Evolutionary conservation across 1,140 invertebrate species (phyloP).

Genomic region (Lamellibrachia luymesi): DNA sequence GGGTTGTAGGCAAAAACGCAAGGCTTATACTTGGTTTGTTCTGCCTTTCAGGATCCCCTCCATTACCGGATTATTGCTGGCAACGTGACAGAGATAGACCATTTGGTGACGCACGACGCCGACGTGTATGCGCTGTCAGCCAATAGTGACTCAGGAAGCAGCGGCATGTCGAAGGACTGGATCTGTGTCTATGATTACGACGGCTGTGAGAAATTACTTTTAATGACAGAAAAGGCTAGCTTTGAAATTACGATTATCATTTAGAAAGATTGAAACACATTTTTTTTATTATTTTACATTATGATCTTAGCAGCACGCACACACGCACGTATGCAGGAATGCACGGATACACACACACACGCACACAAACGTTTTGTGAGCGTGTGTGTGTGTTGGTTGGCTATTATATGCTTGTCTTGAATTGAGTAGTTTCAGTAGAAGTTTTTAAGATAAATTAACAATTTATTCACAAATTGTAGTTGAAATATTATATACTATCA

Average conservation of each 20-base stretch:
- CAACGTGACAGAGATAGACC: background rate
- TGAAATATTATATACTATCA: too few species aligned
- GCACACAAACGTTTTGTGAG: too few species aligned
- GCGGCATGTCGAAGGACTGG: background rate
- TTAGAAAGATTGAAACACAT: background rate
- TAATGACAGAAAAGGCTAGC: background rate
- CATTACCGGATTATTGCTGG: background rate
- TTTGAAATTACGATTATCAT: background rate
- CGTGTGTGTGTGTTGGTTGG: too few species aligned
- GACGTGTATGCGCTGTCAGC: background rate
- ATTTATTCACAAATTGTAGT: too few species aligned
- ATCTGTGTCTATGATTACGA: background rate
- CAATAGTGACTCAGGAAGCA: background rate
- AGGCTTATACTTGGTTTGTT: background rate
- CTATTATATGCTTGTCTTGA: too few species aligned
- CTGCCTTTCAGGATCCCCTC: background rate
- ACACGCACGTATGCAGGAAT: background rate
- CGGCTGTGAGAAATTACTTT: background rate
- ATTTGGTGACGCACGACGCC: background rate
- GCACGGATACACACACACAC: too few species aligned
- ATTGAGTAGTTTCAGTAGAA: too few species aligned
- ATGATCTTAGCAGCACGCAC: background rate
- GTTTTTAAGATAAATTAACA: too few species aligned
- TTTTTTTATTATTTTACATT: background rate
- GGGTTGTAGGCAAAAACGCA: background rate